Conservation (phyloP, 2,113 vertebrate genomes). For the Planiliza haematocheilus region DNA sequence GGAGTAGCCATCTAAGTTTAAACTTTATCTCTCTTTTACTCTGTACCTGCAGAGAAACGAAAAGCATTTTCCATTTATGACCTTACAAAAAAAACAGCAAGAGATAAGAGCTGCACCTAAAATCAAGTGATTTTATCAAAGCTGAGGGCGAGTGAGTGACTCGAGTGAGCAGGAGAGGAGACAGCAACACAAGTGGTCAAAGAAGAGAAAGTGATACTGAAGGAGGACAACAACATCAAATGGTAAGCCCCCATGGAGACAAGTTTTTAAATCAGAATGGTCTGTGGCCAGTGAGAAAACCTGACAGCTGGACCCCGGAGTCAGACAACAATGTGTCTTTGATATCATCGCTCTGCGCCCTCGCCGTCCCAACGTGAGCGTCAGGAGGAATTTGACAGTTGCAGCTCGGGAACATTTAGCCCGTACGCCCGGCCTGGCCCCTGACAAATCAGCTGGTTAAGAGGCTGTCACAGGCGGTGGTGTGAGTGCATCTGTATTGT, state of each 20-base stretch:
- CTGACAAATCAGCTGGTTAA: slow-evolving; percentile 79
- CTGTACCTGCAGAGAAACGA: background rate
- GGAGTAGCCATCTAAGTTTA: too few species aligned
- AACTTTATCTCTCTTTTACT: background rate
- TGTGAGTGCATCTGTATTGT: slow-evolving; percentile 19
- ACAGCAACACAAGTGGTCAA: slow-evolving; percentile 10
- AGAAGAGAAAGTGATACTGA: slow-evolving; percentile 14
- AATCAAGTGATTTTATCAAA: slow-evolving; percentile 42
- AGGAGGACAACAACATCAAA: slow-evolving; percentile 15
- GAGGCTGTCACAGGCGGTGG: slow-evolving; percentile 57
- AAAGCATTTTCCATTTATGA: slow-evolving; percentile 18
- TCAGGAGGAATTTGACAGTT: slow-evolving; percentile 59
- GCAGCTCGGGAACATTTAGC: slow-evolving; percentile 59
- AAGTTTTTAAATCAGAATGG: slow-evolving; percentile 33
- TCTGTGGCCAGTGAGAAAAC: slow-evolving; percentile 14
- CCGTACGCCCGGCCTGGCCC: slow-evolving; percentile 48
- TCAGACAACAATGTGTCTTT: slow-evolving; percentile 54
- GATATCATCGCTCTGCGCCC: slow-evolving; percentile 58
- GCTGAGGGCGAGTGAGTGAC: slow-evolving; percentile 17
- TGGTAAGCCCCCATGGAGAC: slow-evolving; percentile 9
- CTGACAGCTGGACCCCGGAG: slow-evolving; percentile 62
- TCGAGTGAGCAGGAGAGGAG: slow-evolving; percentile 20
- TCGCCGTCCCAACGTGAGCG: slow-evolving; percentile 12
- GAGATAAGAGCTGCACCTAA: slow-evolving; percentile 22
- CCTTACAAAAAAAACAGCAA: background rate